Evolutionary conservation across 2,113 vertebrate genomes (phyloP).

Genomic region (Chascanopsetta lugubris): DNA sequence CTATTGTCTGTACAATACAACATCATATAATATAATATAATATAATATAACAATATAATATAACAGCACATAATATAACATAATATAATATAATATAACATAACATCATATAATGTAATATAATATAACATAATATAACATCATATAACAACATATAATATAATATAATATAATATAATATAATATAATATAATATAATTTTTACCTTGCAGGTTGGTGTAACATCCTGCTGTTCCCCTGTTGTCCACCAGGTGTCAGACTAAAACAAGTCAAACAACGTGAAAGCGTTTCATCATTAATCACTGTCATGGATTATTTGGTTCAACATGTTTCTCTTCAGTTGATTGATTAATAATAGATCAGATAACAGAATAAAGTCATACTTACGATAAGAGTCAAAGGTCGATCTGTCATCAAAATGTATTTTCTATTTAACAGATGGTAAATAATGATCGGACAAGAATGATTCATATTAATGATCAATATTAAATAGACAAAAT

Average conservation of each 20-base stretch:
- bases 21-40: too few species aligned
- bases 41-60: too few species aligned
- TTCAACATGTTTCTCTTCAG: background rate
- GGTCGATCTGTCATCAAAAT: background rate
- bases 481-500: too few species aligned
- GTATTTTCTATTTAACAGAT: background rate
- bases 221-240: background rate
- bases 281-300: too few species aligned
- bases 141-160: too few species aligned
- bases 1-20: too few species aligned
- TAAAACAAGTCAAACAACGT: background rate
- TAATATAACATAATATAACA: background rate
- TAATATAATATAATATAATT: too few species aligned
- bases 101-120: background rate
- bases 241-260: slow-evolving; percentile 51
- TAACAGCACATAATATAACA: background rate
- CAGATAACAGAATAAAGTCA: too few species aligned
- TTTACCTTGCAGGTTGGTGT: background rate
- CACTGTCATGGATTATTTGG: too few species aligned
- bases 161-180: background rate
- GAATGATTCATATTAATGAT: too few species aligned
- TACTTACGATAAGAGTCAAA: too few species aligned
- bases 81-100: too few species aligned
- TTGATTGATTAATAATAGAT: background rate
- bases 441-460: background rate